Evolutionary conservation across 1,140 invertebrate species (phyloP), one percentile per base, ranked within the genome.

Genomic region (Drosophila chauvacae): DNA sequence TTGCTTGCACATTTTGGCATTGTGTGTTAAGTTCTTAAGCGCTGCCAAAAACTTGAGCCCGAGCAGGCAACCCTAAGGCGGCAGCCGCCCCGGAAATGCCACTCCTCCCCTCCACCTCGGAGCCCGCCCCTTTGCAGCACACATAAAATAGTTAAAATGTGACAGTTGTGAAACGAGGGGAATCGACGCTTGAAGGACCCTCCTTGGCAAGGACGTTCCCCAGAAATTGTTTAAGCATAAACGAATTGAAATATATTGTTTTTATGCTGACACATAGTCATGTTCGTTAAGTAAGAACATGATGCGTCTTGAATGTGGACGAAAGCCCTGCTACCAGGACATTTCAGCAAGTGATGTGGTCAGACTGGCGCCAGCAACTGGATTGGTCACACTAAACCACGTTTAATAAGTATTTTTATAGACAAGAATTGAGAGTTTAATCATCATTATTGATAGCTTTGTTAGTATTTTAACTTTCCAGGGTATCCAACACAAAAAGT

Each of bases 1-100:
- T 75, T 64, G 75, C 64, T 48, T 68, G 56, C 74, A 70, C 55
- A 82, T 85, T 71, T 75, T 66, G 76, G 84, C 77, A 80, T 87
- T 87, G 80, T 90, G 77, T 78, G 80, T 71, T 90, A 84, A 88
- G 85, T 88, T 88, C 84, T 88, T 88, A 88, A 87, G 83, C 83
- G 72, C 84, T 87, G 80, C 80, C 83, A 88, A 83, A 87, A 87
- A 87, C 84, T 87, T 87, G 72, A 69, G 72, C 56, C 73, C 37
- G 58, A 51, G 55, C 81, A 77, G 66, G 41, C 84, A 63, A 84
- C 71, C 68, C 80, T 61, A 41, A 69, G 74, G 74, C 74, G 63
- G 73, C 50, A 68, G 28, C 56, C 62, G 28, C 62, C 62, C 61
- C 47, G 58, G n/a, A 76, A 65, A 53, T 63, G 71, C 57, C 47